Conservation (phyloP, 2,888 invertebrate genomes). For the Agapostemon virescens region DNA sequence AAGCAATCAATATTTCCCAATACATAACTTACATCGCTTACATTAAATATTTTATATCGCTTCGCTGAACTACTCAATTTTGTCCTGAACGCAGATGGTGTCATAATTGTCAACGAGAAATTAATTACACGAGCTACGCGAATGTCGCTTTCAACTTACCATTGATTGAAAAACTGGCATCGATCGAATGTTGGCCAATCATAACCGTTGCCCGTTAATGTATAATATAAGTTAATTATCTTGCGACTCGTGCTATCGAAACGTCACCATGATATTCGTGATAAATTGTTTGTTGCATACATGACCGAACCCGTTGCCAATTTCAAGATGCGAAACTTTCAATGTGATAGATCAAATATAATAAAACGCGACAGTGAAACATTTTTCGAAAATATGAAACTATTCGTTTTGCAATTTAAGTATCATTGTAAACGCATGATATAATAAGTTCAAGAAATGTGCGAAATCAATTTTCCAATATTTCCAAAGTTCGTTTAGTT, state of each 20-base stretch:
- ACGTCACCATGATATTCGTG: neutral
- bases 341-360: neutral
- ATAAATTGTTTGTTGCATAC: neutral
- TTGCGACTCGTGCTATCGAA: neutral
- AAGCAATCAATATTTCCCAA: neutral
- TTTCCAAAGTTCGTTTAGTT: too few relatives aligned
- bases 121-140: neutral
- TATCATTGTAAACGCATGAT: neutral
- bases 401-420: neutral
- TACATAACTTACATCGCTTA: neutral
- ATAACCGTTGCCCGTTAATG: neutral
- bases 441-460: neutral
- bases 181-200: neutral
- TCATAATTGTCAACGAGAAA: too few relatives aligned
- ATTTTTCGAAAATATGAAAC: neutral
- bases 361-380: neutral
- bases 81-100: neutral
- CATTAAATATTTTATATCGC: neutral
- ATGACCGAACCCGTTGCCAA: neutral
- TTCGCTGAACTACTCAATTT: neutral
- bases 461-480: neutral
- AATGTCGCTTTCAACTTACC: neutral
- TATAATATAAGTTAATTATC: neutral
- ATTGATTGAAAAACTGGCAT: neutral
- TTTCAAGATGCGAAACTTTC: neutral